Conservation (phyloP, 92 coral and sea anemone species). For the Paragorgia papillata region DNA sequence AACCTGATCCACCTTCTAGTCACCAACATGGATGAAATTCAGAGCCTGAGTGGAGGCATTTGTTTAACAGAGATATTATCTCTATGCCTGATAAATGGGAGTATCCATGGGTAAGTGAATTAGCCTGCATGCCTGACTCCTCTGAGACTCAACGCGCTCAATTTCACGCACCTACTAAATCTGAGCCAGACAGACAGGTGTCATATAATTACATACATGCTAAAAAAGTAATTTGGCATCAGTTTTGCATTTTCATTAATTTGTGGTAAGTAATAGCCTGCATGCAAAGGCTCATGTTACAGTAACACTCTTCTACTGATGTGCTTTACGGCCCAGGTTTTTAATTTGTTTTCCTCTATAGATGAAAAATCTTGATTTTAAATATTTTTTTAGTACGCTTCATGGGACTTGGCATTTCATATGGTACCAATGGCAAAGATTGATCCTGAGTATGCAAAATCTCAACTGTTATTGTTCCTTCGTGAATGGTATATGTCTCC, state of each 20-base stretch:
- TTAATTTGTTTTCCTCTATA: neutral
- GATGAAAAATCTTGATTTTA: no score
- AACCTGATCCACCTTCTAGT: constrained; percentile 73
- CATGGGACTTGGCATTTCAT: constrained; percentile 97
- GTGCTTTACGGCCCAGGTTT: no score
- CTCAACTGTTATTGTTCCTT: constrained; percentile 80
- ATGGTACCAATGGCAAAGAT: constrained; percentile 93
- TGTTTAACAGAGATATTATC: constrained; percentile 85
- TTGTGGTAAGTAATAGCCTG: neutral
- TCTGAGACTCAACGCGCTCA: no score
- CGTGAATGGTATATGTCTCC: constrained; percentile 99
- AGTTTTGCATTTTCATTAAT: no score
- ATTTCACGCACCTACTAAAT: no score
- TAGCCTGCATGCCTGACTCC: no score
- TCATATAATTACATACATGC: no score
- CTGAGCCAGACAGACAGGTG: no score
- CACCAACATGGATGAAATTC: constrained; percentile 77
- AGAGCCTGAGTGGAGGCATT: constrained; percentile 82
- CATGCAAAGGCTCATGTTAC: no score
- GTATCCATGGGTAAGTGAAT: constrained; percentile 90
- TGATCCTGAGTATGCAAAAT: constrained; percentile 93
- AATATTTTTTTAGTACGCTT: constrained; percentile 82
- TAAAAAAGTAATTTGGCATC: no score
- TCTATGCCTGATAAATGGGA: constrained; percentile 99
- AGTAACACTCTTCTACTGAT: no score